A percentile compares a stretch with the other conserved stretches of the same genome.
Conservation (phyloP, 1,140 invertebrate genomes). For the Temnothorax longispinosus region DNA sequence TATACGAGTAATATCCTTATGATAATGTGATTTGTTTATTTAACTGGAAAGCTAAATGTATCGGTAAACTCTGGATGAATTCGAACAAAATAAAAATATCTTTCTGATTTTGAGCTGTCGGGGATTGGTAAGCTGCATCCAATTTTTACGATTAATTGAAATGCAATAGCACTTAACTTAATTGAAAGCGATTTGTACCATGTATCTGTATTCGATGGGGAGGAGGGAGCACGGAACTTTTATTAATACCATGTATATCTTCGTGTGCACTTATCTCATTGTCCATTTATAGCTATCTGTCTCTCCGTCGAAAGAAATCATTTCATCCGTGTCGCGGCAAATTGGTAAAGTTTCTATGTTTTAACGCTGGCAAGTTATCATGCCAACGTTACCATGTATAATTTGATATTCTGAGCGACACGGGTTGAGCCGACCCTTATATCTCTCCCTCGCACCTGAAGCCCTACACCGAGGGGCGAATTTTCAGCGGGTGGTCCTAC, state of each 20-base stretch:
- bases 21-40: constrained; percentile 43
- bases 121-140: background rate
- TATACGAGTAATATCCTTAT: background rate
- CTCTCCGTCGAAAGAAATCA: constrained; percentile 42
- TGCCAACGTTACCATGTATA: constrained; percentile 60
- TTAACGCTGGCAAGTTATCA: constrained; percentile 66
- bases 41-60: background rate
- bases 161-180: background rate
- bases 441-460: constrained; percentile 14
- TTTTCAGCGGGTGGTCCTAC: constrained; percentile 42
- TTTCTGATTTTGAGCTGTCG: background rate
- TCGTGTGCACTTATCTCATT: background rate
- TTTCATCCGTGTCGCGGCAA: constrained; percentile 59
- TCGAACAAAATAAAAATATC: constrained; percentile 2
- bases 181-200: background rate
- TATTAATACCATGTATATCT: background rate
- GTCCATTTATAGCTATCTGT: background rate
- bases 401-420: constrained; percentile 69
- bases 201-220: background rate
- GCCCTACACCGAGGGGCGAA: constrained; percentile 20
- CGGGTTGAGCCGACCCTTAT: constrained; percentile 26
- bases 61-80: background rate
- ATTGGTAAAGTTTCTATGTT: constrained; percentile 72
- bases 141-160: constrained; percentile 9
- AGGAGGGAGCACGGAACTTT: background rate